Evolutionary conservation across 1,140 invertebrate genomes (phyloP).

Genomic region (Drosophila miranda): DNA sequence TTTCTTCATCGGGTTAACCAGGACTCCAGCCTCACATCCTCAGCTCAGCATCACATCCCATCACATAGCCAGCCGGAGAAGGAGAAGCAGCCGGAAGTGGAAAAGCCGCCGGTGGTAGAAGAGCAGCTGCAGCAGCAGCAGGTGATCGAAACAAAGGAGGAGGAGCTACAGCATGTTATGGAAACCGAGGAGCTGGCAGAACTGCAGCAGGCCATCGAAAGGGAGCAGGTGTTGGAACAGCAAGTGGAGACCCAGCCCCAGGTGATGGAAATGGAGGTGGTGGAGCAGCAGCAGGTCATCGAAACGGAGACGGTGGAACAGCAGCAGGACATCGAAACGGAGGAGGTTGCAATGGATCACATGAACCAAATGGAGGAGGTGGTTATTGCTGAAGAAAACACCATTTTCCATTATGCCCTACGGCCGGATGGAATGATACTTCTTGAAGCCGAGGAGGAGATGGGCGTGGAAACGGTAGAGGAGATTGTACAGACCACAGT

Average conservation of each 20-base stretch:
- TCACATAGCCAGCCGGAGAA: constrained; percentile 14
- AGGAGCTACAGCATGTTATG: not conserved
- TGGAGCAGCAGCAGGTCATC: not conserved
- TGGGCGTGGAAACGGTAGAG: constrained; percentile 14
- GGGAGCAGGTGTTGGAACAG: constrained; percentile 1
- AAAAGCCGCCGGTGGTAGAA: too few species aligned
- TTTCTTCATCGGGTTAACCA: constrained; percentile 65
- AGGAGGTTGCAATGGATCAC: not conserved
- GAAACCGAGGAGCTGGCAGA: constrained; percentile 13
- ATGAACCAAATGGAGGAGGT: constrained; percentile 11
- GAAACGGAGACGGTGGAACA: not conserved
- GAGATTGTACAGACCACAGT: constrained; percentile 22
- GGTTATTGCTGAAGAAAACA: constrained; percentile 14
- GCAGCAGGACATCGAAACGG: not conserved
- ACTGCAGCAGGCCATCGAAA: constrained; percentile 19
- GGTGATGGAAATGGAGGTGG: not conserved
- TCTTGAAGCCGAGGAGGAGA: constrained; percentile 50
- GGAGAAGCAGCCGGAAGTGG: constrained; percentile 9
- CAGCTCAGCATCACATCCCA: constrained; percentile 11
- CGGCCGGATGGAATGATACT: constrained; percentile 52
- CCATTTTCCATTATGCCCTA: constrained; percentile 40
- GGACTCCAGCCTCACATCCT: constrained; percentile 43
- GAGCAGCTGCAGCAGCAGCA: not conserved
- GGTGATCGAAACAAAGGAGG: not conserved
- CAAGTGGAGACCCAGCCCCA: constrained; percentile 1